A percentile compares a stretch with the other conserved stretches of the same genome.
phyloP scores from a whole-genome alignment of 2,113 vertebrate genomes.

The Epinephelus cyanopodus region DNA sequence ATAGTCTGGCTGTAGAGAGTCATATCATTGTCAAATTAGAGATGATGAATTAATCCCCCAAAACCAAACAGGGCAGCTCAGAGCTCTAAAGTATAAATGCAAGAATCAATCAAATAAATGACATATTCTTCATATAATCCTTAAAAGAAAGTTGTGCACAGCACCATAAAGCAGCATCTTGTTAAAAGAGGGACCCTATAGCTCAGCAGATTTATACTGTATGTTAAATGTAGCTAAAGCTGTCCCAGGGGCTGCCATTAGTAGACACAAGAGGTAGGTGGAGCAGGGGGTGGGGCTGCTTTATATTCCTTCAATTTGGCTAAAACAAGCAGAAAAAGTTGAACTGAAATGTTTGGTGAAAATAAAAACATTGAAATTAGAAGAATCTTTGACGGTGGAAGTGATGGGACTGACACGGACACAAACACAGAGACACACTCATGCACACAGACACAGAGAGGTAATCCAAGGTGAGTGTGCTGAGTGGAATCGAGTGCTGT shows the following conservation, averaged over 20 bases:
- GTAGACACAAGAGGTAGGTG: conserved; percentile 41
- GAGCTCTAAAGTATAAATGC: conserved; percentile 1
- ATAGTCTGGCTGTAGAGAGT: conserved; percentile 15
- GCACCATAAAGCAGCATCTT: conserved; percentile 60
- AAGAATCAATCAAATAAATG: conserved; percentile 47
- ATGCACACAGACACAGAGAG: conserved; percentile 12
- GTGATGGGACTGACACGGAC: background rate
- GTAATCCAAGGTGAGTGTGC: conserved; percentile 63
- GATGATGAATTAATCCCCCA: conserved; percentile 41
- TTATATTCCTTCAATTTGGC: conserved; percentile 54
- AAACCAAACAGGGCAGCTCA: conserved; percentile 19
- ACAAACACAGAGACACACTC: conserved; percentile 7
- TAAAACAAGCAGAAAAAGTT: conserved; percentile 40
- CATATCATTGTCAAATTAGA: conserved; percentile 48
- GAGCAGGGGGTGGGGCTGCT: background rate
- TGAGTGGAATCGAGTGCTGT: conserved; percentile 64
- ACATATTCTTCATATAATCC: conserved; percentile 49
- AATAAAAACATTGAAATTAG: background rate
- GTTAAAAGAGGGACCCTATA: conserved; percentile 54
- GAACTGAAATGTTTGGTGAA: conserved; percentile 20
- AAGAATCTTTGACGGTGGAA: background rate
- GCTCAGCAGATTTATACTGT: conserved; percentile 68
- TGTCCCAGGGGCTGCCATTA: conserved; percentile 76
- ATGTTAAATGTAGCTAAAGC: conserved; percentile 63
- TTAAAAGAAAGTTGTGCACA: conserved; percentile 41